phyloP scores from a whole-genome alignment of 2,113 vertebrate species.

The Crocuta crocuta region DNA sequence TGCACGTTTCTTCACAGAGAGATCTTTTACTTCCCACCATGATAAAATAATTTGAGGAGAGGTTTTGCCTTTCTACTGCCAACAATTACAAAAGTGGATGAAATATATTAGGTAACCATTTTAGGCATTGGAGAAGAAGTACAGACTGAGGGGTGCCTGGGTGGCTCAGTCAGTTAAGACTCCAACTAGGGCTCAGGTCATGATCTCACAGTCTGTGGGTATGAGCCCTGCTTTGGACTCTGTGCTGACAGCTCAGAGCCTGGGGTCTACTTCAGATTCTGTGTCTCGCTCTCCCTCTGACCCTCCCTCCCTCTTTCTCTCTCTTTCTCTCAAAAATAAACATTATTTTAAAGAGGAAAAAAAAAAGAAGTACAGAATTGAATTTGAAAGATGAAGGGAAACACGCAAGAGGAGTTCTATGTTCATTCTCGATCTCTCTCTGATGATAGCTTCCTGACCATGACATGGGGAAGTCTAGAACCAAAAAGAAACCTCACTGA shows the following conservation, averaged over 20 bases:
- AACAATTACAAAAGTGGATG: neutral
- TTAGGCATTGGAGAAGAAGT: neutral
- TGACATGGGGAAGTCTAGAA: rapidly evolving
- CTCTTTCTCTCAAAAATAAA: too few relatives aligned
- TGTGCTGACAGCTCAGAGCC: too few relatives aligned
- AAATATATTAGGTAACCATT: neutral
- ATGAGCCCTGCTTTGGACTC: too few relatives aligned
- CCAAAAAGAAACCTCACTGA: rapidly evolving
- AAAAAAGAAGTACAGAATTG: neutral
- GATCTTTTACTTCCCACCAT: neutral
- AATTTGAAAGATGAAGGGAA: neutral
- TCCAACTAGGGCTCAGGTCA: too few relatives aligned
- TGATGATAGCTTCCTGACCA: neutral
- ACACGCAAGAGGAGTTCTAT: rapidly evolving
- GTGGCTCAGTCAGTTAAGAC: too few relatives aligned
- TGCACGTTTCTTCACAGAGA: neutral
- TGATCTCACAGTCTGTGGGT: too few relatives aligned
- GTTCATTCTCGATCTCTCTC: neutral
- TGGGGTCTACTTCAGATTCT: too few relatives aligned
- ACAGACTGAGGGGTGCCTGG: neutral
- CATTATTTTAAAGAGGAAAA: too few relatives aligned
- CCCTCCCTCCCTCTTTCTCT: too few relatives aligned
- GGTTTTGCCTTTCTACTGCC: neutral
- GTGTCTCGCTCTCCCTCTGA: too few relatives aligned
- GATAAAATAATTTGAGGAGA: neutral